phyloP scores from a whole-genome alignment of 2,888 invertebrate genomes.

The Corbicula japonica region DNA sequence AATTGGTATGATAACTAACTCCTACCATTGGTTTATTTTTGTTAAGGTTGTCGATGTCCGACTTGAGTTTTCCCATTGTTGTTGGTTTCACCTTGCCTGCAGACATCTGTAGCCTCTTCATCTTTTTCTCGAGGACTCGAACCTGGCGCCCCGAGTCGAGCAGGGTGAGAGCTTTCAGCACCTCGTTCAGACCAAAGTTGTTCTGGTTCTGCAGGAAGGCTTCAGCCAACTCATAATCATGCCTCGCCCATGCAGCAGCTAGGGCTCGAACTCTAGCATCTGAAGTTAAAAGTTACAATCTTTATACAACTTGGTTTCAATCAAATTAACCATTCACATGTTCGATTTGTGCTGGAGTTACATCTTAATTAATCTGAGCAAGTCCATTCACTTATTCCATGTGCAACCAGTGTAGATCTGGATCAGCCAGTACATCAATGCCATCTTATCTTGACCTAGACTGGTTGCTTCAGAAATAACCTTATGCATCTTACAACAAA shows the following conservation, averaged over 20 bases:
- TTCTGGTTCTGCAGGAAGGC: slow-evolving; percentile 76
- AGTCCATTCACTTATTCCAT: too few relatives aligned
- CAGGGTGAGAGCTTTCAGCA: slow-evolving; percentile 81
- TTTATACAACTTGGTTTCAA: too few relatives aligned
- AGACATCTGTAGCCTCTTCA: slow-evolving; percentile 79
- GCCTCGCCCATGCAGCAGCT: slow-evolving; percentile 84
- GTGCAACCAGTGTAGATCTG: too few relatives aligned
- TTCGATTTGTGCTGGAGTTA: too few relatives aligned
- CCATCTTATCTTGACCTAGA: too few relatives aligned
- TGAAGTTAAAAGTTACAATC: slow-evolving; percentile 65
- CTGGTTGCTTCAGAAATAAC: too few relatives aligned
- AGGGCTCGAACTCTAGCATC: slow-evolving; percentile 83
- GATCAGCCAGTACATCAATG: too few relatives aligned
- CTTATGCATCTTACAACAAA: too few relatives aligned
- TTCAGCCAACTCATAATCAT: slow-evolving; percentile 81
- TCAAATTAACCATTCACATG: too few relatives aligned
- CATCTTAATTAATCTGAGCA: too few relatives aligned
- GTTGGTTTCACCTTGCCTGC: slow-evolving; percentile 76
- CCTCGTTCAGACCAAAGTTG: slow-evolving; percentile 80
- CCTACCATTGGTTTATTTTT: slow-evolving; percentile 80
- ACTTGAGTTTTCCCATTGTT: slow-evolving; percentile 83
- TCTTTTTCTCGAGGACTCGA: slow-evolving; percentile 82
- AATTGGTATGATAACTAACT: too few relatives aligned
- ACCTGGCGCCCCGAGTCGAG: slow-evolving; percentile 82
- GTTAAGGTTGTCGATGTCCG: slow-evolving; percentile 83